Base-by-base conservation (phyloP, 2,888 invertebrate genomes). In the Eudemis profundana region DNA sequence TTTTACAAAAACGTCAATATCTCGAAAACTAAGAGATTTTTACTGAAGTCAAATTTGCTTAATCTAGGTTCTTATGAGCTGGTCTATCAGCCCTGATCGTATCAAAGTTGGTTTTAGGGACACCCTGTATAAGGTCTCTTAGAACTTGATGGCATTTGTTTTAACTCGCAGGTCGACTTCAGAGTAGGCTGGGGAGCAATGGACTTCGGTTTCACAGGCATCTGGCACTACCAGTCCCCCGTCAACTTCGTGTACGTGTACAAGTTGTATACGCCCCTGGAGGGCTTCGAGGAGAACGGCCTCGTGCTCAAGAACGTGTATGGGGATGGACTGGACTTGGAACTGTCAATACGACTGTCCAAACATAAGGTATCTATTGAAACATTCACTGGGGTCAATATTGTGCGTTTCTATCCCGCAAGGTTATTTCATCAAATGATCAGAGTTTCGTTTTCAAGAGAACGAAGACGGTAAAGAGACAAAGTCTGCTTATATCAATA, bases 201-300 rank as follows among this genome's bases (percentile, higher is more conserved):
- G 76, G 94, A 95, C 54, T 93, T 95, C 27, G 97, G 97, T 7
- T 96, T 97, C 81, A 94, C 95, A 0, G 97, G 96, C 44, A 94
- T 96, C 44, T 96, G 96, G 95, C 95, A 94, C 76, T 96, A 94
- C 84, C 90, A 79, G 10, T 92, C 84, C 51, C 80, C 94, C 15
- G 93, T 94, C 10, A 95, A 97, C 83, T 96, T 97, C 70, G 95
- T 96, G 69, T 96, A 97, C 82, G 93, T 95, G 0, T 96, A 96
- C 82, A 94, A 95, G 72, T 85, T 97, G 42, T 96, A 94, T 77
- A 96, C 96, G 0, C 97, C 97, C 0, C 83, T 97, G n/a, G 93
- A 94, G 74, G 95, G 95, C 3, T 95, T 96, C 70, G 95, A 96
- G 76, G 95, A 96, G 77, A 96, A 95, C 74, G 96, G 96, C 0